Evolutionary conservation across 2,797 vertebrate genomes (phyloP), one percentile per base, ranked within the genome.

Genomic region (Ctenosaura bakeri): DNA sequence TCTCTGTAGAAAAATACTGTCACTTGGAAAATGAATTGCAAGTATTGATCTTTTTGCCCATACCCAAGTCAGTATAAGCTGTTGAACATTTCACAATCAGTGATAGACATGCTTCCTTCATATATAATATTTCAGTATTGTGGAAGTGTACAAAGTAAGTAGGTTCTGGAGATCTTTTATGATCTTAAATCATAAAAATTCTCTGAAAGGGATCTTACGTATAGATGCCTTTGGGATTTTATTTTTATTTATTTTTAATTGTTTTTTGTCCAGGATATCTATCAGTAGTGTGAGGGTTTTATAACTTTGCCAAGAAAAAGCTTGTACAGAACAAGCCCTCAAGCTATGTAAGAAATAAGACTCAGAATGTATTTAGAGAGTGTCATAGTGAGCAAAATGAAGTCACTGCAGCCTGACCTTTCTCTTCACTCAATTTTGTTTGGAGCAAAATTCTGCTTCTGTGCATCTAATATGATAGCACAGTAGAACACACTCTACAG

Each of bases 391-490:
- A 88, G 78, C 78, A 85, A 88, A 88, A 78, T 88, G 46, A 73
- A 86, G 86, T 82, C 56, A 62, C 52, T 86, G 82, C 50, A n/a
- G 46, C 86, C 56, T 92, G 89, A 88, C 87, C 86, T 84, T 86
- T 80, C 76, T 59, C 46, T 87, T 92, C 35, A 79, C 64, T 54
- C 35, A 85, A 29, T 82, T 66, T 81, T 85, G 71, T 90, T 24
- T 85, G 86, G 73, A 85, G 77, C 71, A 82, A 88, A 85, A 88
- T 76, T 76, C 54, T 81, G 46, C 12, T 35, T 87, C 18, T 73
- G 24, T 85, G 54, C 52, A 29, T 76, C 84, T 84, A 56, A 22
- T 85, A n/a, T 29, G 18, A 83, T 59, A 64, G 14, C 29, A 56
- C 35, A 88, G 46, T 32, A 24, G 64, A 90, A 59, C 32, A 62